phyloP scores from a whole-genome alignment of 2,888 invertebrate genomes.

The Pyrgus malvae region DNA sequence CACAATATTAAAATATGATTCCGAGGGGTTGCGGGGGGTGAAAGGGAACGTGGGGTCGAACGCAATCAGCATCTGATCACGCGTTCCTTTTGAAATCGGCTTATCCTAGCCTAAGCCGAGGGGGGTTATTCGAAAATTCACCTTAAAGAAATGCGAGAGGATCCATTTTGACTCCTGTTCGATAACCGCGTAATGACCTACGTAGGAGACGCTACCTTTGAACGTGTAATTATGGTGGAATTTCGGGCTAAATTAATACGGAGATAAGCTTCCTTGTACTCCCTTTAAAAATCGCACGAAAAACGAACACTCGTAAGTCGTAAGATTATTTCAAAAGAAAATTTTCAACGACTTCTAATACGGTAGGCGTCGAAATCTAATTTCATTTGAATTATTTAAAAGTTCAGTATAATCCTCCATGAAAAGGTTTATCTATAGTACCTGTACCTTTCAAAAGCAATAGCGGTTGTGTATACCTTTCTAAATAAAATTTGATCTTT shows the following conservation, averaged over 20 bases:
- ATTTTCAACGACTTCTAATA: background rate
- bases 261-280: conserved; percentile 56
- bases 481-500: no score
- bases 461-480: no score
- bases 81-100: conserved; percentile 76
- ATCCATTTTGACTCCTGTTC: conserved; percentile 36
- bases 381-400: background rate
- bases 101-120: conserved; percentile 57
- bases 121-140: conserved; percentile 43
- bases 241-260: conserved; percentile 70
- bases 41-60: conserved; percentile 39
- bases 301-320: conserved; percentile 16
- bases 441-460: no score
- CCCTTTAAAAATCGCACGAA: conserved; percentile 23
- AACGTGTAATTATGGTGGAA: conserved; percentile 75
- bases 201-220: conserved; percentile 63
- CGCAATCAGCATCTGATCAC: conserved; percentile 77
- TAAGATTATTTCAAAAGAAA: background rate
- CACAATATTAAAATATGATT: conserved; percentile 79
- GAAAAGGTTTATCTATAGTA: no score
- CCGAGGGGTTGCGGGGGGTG: conserved; percentile 28
- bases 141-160: conserved; percentile 42
- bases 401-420: no score
- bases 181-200: conserved; percentile 42
- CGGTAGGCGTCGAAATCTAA: background rate